phyloP scores from a whole-genome alignment of 2,113 vertebrate species.

The Anser brachyrhynchus region DNA sequence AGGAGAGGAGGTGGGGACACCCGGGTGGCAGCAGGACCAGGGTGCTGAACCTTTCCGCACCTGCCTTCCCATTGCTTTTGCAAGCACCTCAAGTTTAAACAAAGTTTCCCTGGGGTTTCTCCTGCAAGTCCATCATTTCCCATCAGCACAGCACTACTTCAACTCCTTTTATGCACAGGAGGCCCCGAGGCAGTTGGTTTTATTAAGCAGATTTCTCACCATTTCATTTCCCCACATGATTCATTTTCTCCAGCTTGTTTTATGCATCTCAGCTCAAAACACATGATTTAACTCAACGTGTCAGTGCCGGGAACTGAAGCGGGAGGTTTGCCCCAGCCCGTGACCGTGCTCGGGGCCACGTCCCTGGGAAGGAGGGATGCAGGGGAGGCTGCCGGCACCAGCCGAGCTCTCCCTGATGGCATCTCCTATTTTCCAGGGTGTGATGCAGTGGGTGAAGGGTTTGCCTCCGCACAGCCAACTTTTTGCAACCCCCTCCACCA shows the following conservation, averaged over 20 bases:
- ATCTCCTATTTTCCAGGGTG: not conserved
- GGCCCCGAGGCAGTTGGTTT: not conserved
- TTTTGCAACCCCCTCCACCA: not conserved
- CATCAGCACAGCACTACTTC: not conserved
- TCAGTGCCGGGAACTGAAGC: not conserved
- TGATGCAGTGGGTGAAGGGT: not conserved
- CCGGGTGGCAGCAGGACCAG: fast-evolving
- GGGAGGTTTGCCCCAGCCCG: not conserved
- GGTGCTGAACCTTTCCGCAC: not conserved
- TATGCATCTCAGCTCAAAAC: not conserved
- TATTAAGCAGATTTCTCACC: slow-evolving; percentile 16
- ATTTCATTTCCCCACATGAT: not conserved
- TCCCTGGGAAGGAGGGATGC: not conserved
- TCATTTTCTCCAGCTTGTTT: not conserved
- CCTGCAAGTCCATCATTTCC: not conserved
- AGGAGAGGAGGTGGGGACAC: fast-evolving
- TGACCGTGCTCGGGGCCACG: not conserved
- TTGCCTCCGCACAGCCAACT: not conserved
- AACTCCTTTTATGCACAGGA: not conserved
- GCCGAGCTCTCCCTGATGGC: not conserved
- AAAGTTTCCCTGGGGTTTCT: slow-evolving; percentile 4
- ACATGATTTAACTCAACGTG: not conserved
- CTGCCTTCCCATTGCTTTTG: not conserved
- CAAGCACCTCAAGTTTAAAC: not conserved
- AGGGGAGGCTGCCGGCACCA: not conserved